phyloP scores from a whole-genome alignment of 2,797 vertebrate genomes.

The Catharus ustulatus region DNA sequence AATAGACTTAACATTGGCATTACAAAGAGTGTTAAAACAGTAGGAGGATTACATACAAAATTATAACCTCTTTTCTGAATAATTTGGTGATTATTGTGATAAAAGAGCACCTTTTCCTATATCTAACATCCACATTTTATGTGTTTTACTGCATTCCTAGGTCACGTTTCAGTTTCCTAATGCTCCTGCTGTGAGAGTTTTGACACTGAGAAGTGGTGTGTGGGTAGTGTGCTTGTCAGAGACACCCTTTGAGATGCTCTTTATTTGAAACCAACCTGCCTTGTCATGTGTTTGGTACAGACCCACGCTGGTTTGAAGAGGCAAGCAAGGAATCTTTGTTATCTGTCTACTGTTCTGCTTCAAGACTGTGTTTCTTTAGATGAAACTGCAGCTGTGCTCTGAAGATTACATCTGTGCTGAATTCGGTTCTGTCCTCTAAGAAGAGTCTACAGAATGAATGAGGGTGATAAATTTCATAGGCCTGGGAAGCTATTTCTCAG shows the following conservation, averaged over 20 bases:
- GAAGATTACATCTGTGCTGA: background rate
- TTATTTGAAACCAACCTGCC: background rate
- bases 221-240: background rate
- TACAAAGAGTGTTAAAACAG: background rate
- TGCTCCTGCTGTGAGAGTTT: background rate
- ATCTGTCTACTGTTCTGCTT: background rate
- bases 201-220: background rate
- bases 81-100: background rate
- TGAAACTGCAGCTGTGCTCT: background rate
- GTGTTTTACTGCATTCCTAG: background rate
- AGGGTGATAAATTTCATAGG: background rate
- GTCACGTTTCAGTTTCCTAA: background rate
- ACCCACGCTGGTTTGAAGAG: background rate
- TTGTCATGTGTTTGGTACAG: background rate
- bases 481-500: background rate
- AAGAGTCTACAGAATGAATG: background rate
- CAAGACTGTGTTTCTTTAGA: background rate
- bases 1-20: background rate
- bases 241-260: background rate
- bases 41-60: background rate
- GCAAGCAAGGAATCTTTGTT: background rate
- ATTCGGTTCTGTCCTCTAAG: background rate
- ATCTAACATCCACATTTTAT: background rate
- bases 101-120: background rate
- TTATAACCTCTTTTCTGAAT: background rate